Base-by-base conservation (phyloP, 2,797 vertebrate species). In the Taenioides sp. region DNA sequence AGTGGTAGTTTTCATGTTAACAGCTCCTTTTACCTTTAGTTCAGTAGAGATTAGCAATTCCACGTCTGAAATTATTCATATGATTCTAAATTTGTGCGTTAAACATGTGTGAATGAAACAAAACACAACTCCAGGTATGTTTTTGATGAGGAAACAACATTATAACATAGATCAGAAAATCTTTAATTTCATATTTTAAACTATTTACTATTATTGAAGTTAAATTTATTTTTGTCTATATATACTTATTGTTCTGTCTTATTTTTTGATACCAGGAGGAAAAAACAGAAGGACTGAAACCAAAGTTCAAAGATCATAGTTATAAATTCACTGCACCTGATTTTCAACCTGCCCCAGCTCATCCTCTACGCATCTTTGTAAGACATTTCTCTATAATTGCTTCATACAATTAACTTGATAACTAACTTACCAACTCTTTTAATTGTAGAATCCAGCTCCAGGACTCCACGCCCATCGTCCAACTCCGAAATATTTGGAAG, bases 391-490 rank as follows among this genome's bases (percentile, higher is more conserved):
- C 28, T 25, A 23, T 0, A n/a, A 27, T 69, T 34, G 11, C 34
- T 63, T 22, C 3, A 28, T 49, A n/a, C 43, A 50, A 47, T 54
- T 31, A 9, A 31, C 2, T 67, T 31, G 27, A 14, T 43, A 14
- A 43, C 40, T 43, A 47, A 47, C 43, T 16, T 47, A 14, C 40
- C 12, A 43, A 43, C 40, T 43, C 12, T 47, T 47, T 47, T 69
- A 47, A 47, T 78, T 86, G 72, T 79, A 98, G 97, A 97, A 98
- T 70, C 96, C 97, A 16, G 86, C 76, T 77, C 97, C 97, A 0
- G 95, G 95, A 59, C 78, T 98, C 57, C 84, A 93, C 83, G 77
- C 92, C 1, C 88, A 92, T 87, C 95, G 91, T 87, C 80, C 50
- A 0, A 89, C 90, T 34, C 92, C 96, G 5, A 81, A 91, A 74